Percentiles rank a stretch among this genome's conserved stretches.
phyloP scores from a whole-genome alignment of 2,888 invertebrate genomes.

The Gastrophysa polygoni region DNA sequence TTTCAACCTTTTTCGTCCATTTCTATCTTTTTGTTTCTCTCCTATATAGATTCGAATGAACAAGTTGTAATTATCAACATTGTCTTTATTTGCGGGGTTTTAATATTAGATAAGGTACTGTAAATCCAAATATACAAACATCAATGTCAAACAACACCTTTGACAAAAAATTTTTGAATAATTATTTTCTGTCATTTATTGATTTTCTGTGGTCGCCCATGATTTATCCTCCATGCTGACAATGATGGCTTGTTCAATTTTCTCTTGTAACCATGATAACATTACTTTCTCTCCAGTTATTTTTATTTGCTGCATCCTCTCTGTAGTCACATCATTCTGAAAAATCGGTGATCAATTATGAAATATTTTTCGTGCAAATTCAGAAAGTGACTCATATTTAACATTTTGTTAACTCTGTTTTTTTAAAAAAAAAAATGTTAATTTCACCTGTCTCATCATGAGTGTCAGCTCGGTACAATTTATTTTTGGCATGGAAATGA shows the following conservation, averaged over 20 bases:
- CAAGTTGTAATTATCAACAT: too few relatives aligned
- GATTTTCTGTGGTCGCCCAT: slow-evolving; percentile 53
- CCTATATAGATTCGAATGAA: too few relatives aligned
- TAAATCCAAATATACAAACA: slow-evolving; percentile 16
- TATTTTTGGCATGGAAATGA: slow-evolving; percentile 66
- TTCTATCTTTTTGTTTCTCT: too few relatives aligned
- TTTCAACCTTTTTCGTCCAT: too few relatives aligned
- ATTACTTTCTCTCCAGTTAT: slow-evolving; percentile 69
- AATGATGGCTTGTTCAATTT: slow-evolving; percentile 77
- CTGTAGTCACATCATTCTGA: slow-evolving; percentile 47
- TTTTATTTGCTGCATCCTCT: slow-evolving; percentile 43
- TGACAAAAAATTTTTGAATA: neutral
- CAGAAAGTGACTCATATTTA: too few relatives aligned
- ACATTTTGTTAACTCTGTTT: too few relatives aligned
- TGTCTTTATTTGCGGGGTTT: neutral
- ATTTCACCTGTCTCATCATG: slow-evolving; percentile 73
- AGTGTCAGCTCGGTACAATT: slow-evolving; percentile 68
- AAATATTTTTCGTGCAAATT: too few relatives aligned
- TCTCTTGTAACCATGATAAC: slow-evolving; percentile 73
- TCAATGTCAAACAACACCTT: slow-evolving; percentile 9
- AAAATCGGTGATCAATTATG: slow-evolving; percentile 27
- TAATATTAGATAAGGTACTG: neutral
- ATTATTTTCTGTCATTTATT: too few relatives aligned
- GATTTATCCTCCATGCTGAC: slow-evolving; percentile 76
- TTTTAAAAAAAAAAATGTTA: neutral